phyloP scores from a whole-genome alignment of 2,888 invertebrate species.

The Cremastobaeus sp. region DNA sequence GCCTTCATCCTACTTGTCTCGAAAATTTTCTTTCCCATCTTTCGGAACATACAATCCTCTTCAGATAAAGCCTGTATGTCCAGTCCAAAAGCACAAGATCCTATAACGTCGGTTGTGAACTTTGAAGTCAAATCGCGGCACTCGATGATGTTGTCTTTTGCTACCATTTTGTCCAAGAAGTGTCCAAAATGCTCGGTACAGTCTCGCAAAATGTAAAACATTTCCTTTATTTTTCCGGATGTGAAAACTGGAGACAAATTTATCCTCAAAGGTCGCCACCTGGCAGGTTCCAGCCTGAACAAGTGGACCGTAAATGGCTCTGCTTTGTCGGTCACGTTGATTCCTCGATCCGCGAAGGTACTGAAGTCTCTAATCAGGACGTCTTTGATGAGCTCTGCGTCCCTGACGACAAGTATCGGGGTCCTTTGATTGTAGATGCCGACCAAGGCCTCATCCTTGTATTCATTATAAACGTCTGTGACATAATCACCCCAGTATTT shows the following conservation, averaged over 20 bases:
- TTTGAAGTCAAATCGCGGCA: conserved; percentile 74
- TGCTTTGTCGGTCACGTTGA: conserved; percentile 73
- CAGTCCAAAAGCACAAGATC: conserved; percentile 78
- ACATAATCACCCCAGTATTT: conserved; percentile 56
- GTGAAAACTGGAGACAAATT: conserved; percentile 80
- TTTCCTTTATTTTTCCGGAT: conserved; percentile 79
- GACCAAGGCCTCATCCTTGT: conserved; percentile 65
- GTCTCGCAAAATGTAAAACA: conserved; percentile 78
- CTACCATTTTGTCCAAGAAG: conserved; percentile 74
- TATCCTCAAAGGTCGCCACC: conserved; percentile 79
- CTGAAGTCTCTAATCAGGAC: conserved; percentile 78
- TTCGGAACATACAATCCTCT: conserved; percentile 74
- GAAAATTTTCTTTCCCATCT: conserved; percentile 73
- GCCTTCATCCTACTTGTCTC: conserved; percentile 47
- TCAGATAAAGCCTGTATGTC: conserved; percentile 75
- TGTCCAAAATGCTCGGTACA: conserved; percentile 77
- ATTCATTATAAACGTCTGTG: conserved; percentile 45
- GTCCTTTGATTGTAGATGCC: conserved; percentile 74
- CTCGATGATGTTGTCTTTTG: conserved; percentile 64
- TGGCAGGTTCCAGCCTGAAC: conserved; percentile 78
- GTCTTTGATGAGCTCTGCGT: conserved; percentile 73
- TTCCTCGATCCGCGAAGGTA: conserved; percentile 68
- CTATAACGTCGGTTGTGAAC: conserved; percentile 79
- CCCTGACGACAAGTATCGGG: conserved; percentile 75
- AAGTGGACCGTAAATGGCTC: conserved; percentile 79